phyloP scores from a whole-genome alignment of 1,140 invertebrate species.

The Propsilocerus akamusi region DNA sequence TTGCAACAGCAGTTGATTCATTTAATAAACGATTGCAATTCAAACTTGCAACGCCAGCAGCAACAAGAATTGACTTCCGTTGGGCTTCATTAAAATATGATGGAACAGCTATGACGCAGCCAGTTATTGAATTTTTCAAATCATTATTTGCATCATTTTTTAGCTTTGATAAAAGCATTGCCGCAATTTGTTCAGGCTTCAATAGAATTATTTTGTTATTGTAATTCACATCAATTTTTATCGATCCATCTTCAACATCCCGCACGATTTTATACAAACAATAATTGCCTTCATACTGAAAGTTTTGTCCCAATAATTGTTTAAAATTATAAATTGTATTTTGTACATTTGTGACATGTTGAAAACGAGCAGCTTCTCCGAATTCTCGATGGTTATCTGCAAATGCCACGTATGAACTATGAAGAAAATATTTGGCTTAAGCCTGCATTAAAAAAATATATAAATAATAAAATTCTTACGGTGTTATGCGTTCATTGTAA shows the following conservation, averaged over 20 bases:
- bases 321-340: slow-evolving; percentile 93
- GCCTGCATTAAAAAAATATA: too few species aligned
- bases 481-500: too few species aligned
- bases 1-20: slow-evolving; percentile 88
- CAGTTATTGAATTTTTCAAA: slow-evolving; percentile 81
- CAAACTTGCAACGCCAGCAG: slow-evolving; percentile 67
- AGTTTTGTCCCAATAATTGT: slow-evolving; percentile 71
- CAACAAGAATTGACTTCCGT: slow-evolving; percentile 74
- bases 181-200: slow-evolving; percentile 86
- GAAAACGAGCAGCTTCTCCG: slow-evolving; percentile 92
- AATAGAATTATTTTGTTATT: slow-evolving; percentile 71
- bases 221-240: slow-evolving; percentile 75
- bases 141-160: slow-evolving; percentile 76
- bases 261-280: slow-evolving; percentile 68
- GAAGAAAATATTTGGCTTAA: too few species aligned
- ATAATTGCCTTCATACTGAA: slow-evolving; percentile 55
- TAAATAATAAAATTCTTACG: too few species aligned
- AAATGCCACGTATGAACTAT: slow-evolving; percentile 88
- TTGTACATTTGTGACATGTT: slow-evolving; percentile 91
- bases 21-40: slow-evolving; percentile 92
- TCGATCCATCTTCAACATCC: slow-evolving; percentile 49
- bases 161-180: slow-evolving; percentile 93
- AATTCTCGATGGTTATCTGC: slow-evolving; percentile 78
- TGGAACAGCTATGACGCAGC: slow-evolving; percentile 94
- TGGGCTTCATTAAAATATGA: slow-evolving; percentile 89